phyloP scores from a whole-genome alignment of 2,888 invertebrate genomes.

The Xestia rhomboidea region DNA sequence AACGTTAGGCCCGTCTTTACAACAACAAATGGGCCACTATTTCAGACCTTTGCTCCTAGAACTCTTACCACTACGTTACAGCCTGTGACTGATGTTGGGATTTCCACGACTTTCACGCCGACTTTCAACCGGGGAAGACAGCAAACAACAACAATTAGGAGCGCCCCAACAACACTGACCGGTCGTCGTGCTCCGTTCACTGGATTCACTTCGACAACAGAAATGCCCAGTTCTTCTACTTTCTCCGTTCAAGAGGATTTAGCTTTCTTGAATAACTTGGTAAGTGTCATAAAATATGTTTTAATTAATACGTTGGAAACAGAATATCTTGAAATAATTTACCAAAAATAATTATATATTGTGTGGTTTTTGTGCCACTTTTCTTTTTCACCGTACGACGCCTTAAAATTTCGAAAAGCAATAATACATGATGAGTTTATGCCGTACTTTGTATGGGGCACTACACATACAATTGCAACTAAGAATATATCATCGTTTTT shows the following conservation, averaged over 20 bases:
- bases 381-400: neutral
- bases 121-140: constrained; percentile 75
- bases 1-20: constrained; percentile 83
- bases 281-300: constrained; percentile 72
- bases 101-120: constrained; percentile 84
- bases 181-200: constrained; percentile 73
- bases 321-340: neutral
- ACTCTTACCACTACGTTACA: constrained; percentile 78
- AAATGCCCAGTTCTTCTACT: constrained; percentile 86
- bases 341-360: too few species aligned
- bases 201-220: constrained; percentile 80
- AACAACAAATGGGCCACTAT: constrained; percentile 75
- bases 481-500: neutral
- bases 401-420: neutral
- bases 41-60: constrained; percentile 77
- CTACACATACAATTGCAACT: neutral
- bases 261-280: constrained; percentile 91
- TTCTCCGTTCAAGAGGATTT: constrained; percentile 90
- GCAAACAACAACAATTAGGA: constrained; percentile 75
- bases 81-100: constrained; percentile 77
- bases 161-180: constrained; percentile 69
- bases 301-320: neutral
- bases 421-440: neutral
- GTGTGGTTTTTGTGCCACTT: neutral
- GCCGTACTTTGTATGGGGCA: too few species aligned